phyloP scores from a whole-genome alignment of 1,140 invertebrate genomes.

The Solenopsis invicta region DNA sequence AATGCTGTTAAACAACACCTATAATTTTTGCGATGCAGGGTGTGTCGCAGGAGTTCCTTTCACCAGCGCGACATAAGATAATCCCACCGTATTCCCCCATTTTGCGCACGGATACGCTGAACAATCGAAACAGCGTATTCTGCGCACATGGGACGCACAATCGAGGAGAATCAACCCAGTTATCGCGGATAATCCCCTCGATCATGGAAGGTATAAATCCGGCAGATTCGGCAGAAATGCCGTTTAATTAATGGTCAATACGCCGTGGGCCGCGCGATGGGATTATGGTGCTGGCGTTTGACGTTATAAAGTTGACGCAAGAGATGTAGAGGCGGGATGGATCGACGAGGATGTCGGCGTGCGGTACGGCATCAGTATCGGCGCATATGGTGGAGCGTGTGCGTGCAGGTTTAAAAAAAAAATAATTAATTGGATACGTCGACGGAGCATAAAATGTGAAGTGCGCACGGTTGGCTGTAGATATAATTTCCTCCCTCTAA shows the following conservation, averaged over 20 bases:
- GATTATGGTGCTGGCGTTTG: constrained; percentile 61
- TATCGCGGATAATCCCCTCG: constrained; percentile 67
- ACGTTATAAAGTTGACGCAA: constrained; percentile 69
- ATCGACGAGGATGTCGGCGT: not conserved
- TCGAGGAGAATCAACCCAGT: constrained; percentile 28
- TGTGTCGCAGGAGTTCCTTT: not conserved
- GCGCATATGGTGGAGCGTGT: not conserved
- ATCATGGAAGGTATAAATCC: constrained; percentile 62
- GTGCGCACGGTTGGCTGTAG: not conserved
- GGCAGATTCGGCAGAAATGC: constrained; percentile 59
- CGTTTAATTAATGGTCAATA: constrained; percentile 74
- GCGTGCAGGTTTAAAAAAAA: constrained; percentile 36
- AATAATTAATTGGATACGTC: constrained; percentile 49
- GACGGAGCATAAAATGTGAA: constrained; percentile 22
- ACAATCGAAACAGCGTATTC: constrained; percentile 18
- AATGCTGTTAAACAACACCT: not conserved
- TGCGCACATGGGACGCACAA: not conserved
- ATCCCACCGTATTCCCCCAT: constrained; percentile 18
- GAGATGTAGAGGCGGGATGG: constrained; percentile 5
- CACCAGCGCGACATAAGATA: not conserved
- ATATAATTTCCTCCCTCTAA: constrained; percentile 26
- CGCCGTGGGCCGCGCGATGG: constrained; percentile 8
- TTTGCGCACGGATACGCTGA: not conserved
- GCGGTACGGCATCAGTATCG: not conserved
- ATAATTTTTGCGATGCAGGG: not conserved